Conservation (phyloP, 2,888 invertebrate species). For the Sinhomidia bicolor region DNA sequence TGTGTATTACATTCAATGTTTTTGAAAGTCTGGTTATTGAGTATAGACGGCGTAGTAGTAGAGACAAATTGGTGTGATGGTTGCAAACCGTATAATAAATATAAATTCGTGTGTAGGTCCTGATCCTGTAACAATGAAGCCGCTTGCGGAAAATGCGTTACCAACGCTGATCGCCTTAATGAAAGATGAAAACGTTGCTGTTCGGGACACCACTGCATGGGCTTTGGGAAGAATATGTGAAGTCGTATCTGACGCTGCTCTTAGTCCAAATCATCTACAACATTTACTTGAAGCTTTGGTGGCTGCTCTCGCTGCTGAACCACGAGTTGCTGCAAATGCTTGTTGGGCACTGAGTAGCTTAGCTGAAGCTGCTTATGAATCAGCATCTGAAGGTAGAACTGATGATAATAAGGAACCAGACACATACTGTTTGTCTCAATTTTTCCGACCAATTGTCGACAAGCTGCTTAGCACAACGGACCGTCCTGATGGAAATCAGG, state of each 20-base stretch:
- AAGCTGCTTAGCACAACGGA: conserved; percentile 97
- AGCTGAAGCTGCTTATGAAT: conserved; percentile 97
- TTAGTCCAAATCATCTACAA: conserved; percentile 92
- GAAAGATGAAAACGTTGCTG: conserved; percentile 96
- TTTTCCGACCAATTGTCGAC: conserved; percentile 96
- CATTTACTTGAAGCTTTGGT: conserved; percentile 91
- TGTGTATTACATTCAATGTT: background rate
- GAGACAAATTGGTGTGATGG: too few relatives aligned
- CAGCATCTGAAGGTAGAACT: conserved; percentile 85
- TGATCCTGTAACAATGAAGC: conserved; percentile 92
- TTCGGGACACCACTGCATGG: conserved; percentile 99
- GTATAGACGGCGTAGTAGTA: too few relatives aligned
- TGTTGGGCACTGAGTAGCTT: conserved; percentile 99
- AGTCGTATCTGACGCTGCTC: conserved; percentile 96
- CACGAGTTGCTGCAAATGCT: conserved; percentile 98
- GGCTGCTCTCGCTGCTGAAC: conserved; percentile 94
- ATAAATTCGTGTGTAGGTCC: conserved; percentile 83
- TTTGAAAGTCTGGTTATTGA: background rate
- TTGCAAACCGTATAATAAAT: too few relatives aligned
- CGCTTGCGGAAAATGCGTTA: conserved; percentile 98
- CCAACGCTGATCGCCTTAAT: conserved; percentile 96
- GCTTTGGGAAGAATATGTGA: conserved; percentile 99
- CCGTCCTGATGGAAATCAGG: conserved; percentile 92
- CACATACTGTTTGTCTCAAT: conserved; percentile 96
- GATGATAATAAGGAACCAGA: conserved; percentile 82